Conservation (phyloP, 2,797 vertebrate species). For the Pampus argenteus region DNA sequence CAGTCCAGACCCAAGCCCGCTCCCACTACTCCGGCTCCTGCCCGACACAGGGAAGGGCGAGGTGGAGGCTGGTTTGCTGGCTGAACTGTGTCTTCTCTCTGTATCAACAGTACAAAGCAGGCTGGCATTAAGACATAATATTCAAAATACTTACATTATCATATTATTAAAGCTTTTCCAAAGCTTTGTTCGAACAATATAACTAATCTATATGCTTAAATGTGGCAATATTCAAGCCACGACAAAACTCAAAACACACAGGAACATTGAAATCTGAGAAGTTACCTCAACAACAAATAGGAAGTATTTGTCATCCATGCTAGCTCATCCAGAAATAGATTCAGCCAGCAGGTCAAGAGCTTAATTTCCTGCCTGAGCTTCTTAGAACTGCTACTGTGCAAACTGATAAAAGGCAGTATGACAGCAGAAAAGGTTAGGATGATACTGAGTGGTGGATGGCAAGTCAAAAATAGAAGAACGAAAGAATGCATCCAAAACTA, state of each 20-base stretch:
- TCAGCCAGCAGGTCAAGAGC: constrained; percentile 68
- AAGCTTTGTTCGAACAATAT: neutral
- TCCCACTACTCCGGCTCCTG: constrained; percentile 87
- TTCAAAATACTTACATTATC: constrained; percentile 1
- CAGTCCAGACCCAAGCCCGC: constrained; percentile 83
- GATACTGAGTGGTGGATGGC: constrained; percentile 19
- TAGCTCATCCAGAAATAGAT: constrained; percentile 72
- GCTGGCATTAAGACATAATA: constrained; percentile 28
- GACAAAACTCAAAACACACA: constrained; percentile 2
- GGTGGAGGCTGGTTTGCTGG: constrained; percentile 87
- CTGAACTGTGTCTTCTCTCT: constrained; percentile 99
- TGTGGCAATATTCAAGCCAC: neutral
- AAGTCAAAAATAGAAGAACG: constrained; percentile 52
- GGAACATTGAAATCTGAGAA: constrained; percentile 35
- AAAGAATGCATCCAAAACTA: constrained; percentile 18
- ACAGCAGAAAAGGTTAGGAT: constrained; percentile 52
- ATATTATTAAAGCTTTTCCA: neutral
- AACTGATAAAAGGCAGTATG: constrained; percentile 63
- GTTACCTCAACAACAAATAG: constrained; percentile 55
- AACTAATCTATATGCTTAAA: neutral
- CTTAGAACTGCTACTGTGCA: constrained; percentile 59
- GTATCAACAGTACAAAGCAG: constrained; percentile 47
- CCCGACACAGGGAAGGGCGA: constrained; percentile 87
- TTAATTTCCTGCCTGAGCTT: constrained; percentile 70
- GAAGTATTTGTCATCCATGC: constrained; percentile 63